These are phyloP conservation scores for Melieria omissa DNA, from an alignment of 2,888 invertebrate species.

Conservation along the genomic window DNA sequence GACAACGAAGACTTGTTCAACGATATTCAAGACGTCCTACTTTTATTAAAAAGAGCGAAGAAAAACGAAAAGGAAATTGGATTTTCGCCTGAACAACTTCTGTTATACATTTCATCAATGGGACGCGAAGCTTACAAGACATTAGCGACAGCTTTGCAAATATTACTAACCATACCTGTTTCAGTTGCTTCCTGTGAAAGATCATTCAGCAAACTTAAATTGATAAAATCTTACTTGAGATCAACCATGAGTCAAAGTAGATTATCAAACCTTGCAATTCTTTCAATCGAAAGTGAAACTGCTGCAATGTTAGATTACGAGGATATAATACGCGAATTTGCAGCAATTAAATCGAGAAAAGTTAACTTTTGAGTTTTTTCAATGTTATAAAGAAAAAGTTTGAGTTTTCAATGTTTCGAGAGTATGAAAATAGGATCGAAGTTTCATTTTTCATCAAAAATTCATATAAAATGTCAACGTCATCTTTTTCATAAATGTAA, in stretches of 20 bases:
- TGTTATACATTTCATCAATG: too few species aligned
- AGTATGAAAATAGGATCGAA: too few species aligned
- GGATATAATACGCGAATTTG: slow-evolving; percentile 1
- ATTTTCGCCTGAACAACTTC: too few species aligned
- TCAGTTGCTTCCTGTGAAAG: slow-evolving; percentile 3
- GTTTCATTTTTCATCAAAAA: too few species aligned
- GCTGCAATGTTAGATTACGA: slow-evolving; percentile 2
- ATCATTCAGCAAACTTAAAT: background rate
- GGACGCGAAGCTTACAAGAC: too few species aligned
- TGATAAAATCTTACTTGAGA: background rate
- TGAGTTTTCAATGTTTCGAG: background rate
- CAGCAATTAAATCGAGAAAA: background rate
- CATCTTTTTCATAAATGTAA: too few species aligned
- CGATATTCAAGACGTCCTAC: too few species aligned
- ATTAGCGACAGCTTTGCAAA: too few species aligned
- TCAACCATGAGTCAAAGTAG: background rate
- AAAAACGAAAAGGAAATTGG: too few species aligned
- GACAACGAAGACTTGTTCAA: too few species aligned
- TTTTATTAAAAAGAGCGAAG: too few species aligned
- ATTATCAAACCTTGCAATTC: background rate
- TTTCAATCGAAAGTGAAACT: slow-evolving; percentile 2
- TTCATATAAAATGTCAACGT: too few species aligned
- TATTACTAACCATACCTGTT: slow-evolving; percentile 8
- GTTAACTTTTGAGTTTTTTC: background rate
- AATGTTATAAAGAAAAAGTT: background rate